A percentile compares a stretch with the other conserved stretches of the same genome.
These are phyloP conservation scores for Microctonus brassicae DNA, from an alignment of 2,888 invertebrate species.

Conservation along the genomic window DNA sequence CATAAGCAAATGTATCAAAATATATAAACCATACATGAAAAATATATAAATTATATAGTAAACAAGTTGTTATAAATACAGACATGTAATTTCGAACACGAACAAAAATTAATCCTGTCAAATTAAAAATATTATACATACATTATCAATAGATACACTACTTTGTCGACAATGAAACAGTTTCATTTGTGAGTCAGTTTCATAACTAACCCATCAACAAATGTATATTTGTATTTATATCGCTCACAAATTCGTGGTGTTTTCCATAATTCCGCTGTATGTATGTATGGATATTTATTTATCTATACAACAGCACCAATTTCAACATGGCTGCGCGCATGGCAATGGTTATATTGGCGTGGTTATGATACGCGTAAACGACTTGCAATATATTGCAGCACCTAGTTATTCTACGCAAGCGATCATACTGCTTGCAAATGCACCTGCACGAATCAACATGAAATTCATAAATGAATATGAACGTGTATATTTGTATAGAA, in stretches of 20 bases:
- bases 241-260: slow-evolving; percentile 8
- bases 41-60: no score
- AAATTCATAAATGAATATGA: neutral
- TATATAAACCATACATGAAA: no score
- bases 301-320: neutral
- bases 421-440: neutral
- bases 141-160: neutral
- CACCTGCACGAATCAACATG: slow-evolving; percentile 13
- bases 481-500: no score
- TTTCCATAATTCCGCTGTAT: neutral
- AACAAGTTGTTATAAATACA: no score
- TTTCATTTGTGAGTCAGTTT: neutral
- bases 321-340: slow-evolving; percentile 4
- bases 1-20: no score
- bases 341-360: neutral
- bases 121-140: neutral
- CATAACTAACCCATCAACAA: slow-evolving; percentile 1
- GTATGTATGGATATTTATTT: neutral
- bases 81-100: no score
- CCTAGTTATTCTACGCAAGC: slow-evolving; percentile 11
- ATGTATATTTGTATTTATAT: slow-evolving; percentile 8
- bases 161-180: slow-evolving; percentile 6
- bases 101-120: neutral
- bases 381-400: neutral
- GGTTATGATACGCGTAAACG: slow-evolving; percentile 29